These are phyloP conservation scores for Botia kubotai DNA, from an alignment of 2,797 vertebrate genomes.

Conservation along the genomic window DNA sequence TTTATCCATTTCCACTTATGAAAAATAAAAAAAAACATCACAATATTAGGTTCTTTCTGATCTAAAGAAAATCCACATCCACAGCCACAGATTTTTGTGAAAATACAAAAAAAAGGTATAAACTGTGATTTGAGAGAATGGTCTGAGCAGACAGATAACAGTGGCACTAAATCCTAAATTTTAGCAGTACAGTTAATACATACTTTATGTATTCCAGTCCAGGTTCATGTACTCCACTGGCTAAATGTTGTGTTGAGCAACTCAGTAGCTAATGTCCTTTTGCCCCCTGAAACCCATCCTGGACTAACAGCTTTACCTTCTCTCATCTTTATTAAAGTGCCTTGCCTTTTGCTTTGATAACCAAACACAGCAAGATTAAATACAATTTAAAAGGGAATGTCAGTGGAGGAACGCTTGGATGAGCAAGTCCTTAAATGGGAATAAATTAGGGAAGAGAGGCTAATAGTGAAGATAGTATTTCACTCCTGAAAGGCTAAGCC, in stretches of 20 bases:
- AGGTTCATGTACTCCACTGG: not conserved
- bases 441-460: slow-evolving; percentile 73
- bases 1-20: not conserved
- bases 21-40: no score
- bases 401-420: slow-evolving; percentile 68
- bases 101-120: not conserved
- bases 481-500: slow-evolving; percentile 68
- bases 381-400: slow-evolving; percentile 73
- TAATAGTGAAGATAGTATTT: slow-evolving; percentile 72
- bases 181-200: not conserved
- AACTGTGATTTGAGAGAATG: not conserved
- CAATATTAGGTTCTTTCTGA: not conserved
- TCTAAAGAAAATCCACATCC: not conserved
- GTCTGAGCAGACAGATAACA: not conserved
- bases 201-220: not conserved
- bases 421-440: slow-evolving; percentile 84
- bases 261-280: slow-evolving; percentile 23
- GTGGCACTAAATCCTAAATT: not conserved
- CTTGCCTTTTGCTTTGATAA: slow-evolving; percentile 71
- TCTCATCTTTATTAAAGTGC: slow-evolving; percentile 40
- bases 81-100: not conserved
- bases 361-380: slow-evolving; percentile 80
- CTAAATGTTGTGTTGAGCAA: not conserved
- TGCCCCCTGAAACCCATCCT: slow-evolving; percentile 26
- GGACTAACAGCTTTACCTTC: slow-evolving; percentile 52